Base-by-base conservation (phyloP, 1,140 invertebrate genomes). In the Gerris buenoi region DNA sequence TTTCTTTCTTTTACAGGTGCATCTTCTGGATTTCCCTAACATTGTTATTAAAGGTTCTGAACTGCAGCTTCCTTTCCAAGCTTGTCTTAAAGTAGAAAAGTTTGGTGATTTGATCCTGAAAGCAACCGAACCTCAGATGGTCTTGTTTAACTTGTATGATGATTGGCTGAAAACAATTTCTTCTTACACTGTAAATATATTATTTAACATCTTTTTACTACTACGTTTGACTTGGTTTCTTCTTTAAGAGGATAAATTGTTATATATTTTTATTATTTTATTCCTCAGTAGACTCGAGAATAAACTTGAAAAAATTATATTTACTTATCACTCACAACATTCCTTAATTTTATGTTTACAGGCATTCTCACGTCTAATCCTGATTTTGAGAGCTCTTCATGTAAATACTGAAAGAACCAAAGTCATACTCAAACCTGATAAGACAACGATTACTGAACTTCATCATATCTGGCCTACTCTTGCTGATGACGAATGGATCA, bases 381-480 rank as follows among this genome's bases (percentile, higher is more conserved):
- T 99, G 13, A 99, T 99, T 67, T 80, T 99, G 64, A 82, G 97
- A 72, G 96, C 97, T 13, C 81, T 99, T 14, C 97, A 99, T 75
- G 97, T 99, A 0, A 99, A 99, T 76, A 99, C 97, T 29, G 97
- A 99, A 77, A 83, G 97, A 61, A 98, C 97, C 0, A 99, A 99
- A 78, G 95, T 74, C 10, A 89, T 98, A 23, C 79, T 99, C 25
- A 99, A 99, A 76, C 97, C 97, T 0, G 97, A 99, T 75, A 98
- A 98, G 77, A 98, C 95, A 0, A 99, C 96, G 0, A 89, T 99
- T 25, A 99, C 97, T 0, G 97, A 99, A 78, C 88, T 93, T 0
- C 97, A 99, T 84, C 97, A 99, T 77, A 98, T 99, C 77, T 99
- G 97, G 97, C 97, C 97, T 0, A 93, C 94, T 0, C 78, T 99